Evolutionary conservation across 2,113 vertebrate genomes (phyloP).

Genomic region (Poeciliopsis prolifica): DNA sequence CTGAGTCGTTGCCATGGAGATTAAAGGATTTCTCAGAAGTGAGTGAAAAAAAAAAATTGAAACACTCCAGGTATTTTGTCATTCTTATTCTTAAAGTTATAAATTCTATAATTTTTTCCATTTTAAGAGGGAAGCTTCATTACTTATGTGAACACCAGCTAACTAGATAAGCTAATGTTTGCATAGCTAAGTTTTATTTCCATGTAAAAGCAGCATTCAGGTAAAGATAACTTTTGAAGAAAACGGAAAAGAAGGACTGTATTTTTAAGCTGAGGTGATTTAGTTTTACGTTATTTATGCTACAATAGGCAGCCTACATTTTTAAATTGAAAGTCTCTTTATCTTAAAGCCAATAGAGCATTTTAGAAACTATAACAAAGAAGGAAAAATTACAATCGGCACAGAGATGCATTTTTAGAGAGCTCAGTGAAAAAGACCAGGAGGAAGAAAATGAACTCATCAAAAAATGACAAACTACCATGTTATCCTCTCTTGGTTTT

Average conservation of each 20-base stretch:
- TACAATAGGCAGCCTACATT: not conserved
- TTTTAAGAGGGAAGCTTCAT: no score
- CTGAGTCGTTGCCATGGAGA: no score
- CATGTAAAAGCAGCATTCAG: not conserved
- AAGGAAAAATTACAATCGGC: not conserved
- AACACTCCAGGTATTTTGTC: no score
- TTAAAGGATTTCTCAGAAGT: no score
- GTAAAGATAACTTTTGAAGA: not conserved
- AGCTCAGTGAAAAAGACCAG: not conserved
- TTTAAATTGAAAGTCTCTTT: not conserved
- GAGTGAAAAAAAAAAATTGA: no score
- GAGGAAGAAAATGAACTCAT: not conserved
- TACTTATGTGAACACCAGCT: no score
- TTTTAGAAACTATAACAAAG: not conserved
- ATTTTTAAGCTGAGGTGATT: not conserved
- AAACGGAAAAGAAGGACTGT: not conserved
- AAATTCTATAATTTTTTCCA: no score
- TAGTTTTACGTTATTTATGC: not conserved
- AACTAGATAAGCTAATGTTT: no score
- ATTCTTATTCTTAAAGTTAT: no score
- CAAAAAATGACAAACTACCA: constrained; percentile 1
- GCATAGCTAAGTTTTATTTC: not conserved
- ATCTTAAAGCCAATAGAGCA: not conserved
- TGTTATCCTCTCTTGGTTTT: not conserved
- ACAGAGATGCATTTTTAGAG: not conserved